phyloP scores from a whole-genome alignment of 2,113 vertebrate genomes.

The Perognathus longimembris region DNA sequence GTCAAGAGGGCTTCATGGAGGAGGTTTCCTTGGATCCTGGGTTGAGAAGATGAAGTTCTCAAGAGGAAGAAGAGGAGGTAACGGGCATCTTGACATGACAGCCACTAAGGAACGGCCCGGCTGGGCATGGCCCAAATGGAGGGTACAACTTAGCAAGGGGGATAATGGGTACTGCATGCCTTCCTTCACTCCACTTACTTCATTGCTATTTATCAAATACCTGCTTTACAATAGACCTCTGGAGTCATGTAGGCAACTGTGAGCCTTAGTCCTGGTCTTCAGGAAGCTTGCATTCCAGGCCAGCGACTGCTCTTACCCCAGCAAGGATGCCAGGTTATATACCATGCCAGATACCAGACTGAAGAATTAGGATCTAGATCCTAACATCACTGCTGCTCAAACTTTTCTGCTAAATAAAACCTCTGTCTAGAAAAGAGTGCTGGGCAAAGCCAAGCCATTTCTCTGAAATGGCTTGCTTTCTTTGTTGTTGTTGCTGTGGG shows the following conservation, averaged over 20 bases:
- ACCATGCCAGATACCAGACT: background rate
- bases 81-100: background rate
- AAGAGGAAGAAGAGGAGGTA: background rate
- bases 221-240: background rate
- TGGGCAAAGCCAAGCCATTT: background rate
- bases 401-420: background rate
- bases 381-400: background rate
- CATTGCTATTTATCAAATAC: background rate
- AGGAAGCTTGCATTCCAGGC: background rate
- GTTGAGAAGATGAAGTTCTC: background rate
- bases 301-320: background rate
- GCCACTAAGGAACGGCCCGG: too few relatives aligned
- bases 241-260: too few relatives aligned
- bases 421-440: too few relatives aligned
- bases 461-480: background rate
- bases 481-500: too few relatives aligned
- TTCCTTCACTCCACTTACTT: background rate
- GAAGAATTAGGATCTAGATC: background rate
- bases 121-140: background rate
- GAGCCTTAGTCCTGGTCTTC: background rate
- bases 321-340: background rate
- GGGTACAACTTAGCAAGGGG: background rate
- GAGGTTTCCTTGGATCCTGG: background rate
- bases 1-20: background rate
- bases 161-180: too few relatives aligned